Evolutionary conservation across 1,140 invertebrate species (phyloP), one percentile per base, ranked within the genome.

Genomic region (Heliothis virescens): DNA sequence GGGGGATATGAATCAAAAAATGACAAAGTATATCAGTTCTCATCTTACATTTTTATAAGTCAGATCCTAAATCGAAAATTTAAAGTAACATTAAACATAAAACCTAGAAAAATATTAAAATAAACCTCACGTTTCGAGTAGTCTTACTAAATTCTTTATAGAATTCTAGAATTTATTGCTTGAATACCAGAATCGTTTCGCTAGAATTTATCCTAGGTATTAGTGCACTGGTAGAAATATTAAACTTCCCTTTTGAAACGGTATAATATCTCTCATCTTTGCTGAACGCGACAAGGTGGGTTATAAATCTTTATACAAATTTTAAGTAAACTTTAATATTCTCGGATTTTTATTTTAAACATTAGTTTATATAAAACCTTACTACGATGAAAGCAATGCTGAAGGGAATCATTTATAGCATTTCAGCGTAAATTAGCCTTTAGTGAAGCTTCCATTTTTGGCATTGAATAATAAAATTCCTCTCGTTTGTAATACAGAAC

Each of bases 131-230:
- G 18, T 26, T 71, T n/a, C 21, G 21, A 71, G 48, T 52, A 71
- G 48, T n/a, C 18, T 71, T 52, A 52, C 29, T 53, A 71, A 71
- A 71, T 71, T 53, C 48, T 71, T 26, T 12, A 47, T 47, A 63
- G 62, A 63, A 63, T 63, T 63, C 48, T 53, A 71, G 47, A 52
- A 71, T 71, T 71, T 71, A 29, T 53, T 13, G 48, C 63, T 71
- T 52, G 48, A 71, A 71, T 71, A 71, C 48, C 41, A 15, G 21
- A 53, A 48, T 48, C 41, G 63, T 67, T 67, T 18, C 63, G 16
- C 63, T 67, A 67, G 41, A 67, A 67, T 67, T 67, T 67, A 67
- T 67, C 41, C 63, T 67, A 21, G 63, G 63, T 67, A 67, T 67
- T 67, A 67, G 41, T 48, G 29, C 4, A 67, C 41, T 48, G n/a